Base-by-base conservation (phyloP, 2,888 invertebrate species). In the Callinectes sapidus region DNA sequence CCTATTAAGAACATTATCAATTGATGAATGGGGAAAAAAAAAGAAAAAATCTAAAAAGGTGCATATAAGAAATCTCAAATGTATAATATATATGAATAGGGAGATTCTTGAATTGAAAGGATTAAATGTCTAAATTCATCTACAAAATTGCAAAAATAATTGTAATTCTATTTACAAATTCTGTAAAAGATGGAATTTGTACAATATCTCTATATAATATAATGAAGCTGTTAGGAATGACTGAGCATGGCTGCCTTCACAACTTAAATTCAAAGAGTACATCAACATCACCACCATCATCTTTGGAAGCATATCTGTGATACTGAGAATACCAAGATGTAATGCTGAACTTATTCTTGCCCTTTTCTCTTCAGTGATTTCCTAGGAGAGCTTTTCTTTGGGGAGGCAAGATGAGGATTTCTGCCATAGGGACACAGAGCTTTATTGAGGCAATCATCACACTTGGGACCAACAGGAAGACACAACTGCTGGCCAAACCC, bases 401-500 rank as follows among this genome's bases (percentile, higher is more conserved):
- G 89, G 1, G 89, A 91, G 18, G 77, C 48, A 28, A 87, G 32
- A 71, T 66, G 66, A 32, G 90, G 61, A 42, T 86, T 86, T 32
- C 23, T 87, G 18, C 93, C 93, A 86, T 86, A 89, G 39, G 99
- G 98, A 95, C 99, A 99, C 86, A 98, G 96, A 35, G 97, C 95
- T 94, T 96, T 96, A 96, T 99, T 99, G 28, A 98, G 96, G 95
- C 99, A 99, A 90, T 97, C 96, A 13, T 95, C 95, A 96, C 99
- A 99, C 95, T 97, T 97, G 0, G 99, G 99, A 89, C 96, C 97
- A 0, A 97, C 96, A 0, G 99, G 98, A 91, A 97, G 96, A 96
- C 99, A 99, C 93, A 97, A 97, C 91, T 98, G 98, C 96, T 99
- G 99, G 0, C 99, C 99, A 96, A 99, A 99, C 8, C 99, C 99